A percentile compares a stretch with the other conserved stretches of the same genome.
Evolutionary conservation across 2,888 invertebrate species (phyloP).

Genomic region (Prosapia bicincta): DNA sequence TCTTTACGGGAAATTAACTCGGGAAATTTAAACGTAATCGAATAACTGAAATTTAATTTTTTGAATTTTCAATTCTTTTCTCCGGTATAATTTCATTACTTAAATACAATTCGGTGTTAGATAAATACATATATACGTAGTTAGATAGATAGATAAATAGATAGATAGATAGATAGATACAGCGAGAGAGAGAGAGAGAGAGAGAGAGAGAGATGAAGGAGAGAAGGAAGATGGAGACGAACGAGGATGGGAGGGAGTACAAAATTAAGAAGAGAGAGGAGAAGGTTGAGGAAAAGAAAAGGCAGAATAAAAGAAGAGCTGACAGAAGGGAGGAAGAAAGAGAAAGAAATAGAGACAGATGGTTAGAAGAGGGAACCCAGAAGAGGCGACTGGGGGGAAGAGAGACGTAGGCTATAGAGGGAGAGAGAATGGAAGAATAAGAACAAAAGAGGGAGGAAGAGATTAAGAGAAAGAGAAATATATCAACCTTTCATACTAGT

Average conservation of each 20-base stretch:
- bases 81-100: too few relatives aligned
- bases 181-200: too few relatives aligned
- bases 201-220: too few relatives aligned
- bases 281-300: not conserved
- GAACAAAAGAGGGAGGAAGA: constrained; percentile 14
- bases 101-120: too few relatives aligned
- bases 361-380: constrained; percentile 18
- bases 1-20: too few relatives aligned
- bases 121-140: too few relatives aligned
- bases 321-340: constrained; percentile 14
- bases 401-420: constrained; percentile 8
- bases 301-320: constrained; percentile 9
- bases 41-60: too few relatives aligned
- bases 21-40: too few relatives aligned
- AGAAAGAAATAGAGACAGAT: constrained; percentile 19
- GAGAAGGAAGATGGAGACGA: not conserved
- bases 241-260: not conserved
- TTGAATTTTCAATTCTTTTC: too few relatives aligned
- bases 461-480: too few relatives aligned
- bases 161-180: too few relatives aligned
- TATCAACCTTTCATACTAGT: not conserved
- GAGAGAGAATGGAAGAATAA: constrained; percentile 20
- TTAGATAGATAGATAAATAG: too few relatives aligned
- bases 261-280: not conserved
- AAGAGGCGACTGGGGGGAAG: constrained; percentile 5